A percentile compares a stretch with the other conserved stretches of the same genome.
These are phyloP conservation scores for Thecocarcelia acutangulata DNA, from an alignment of 2,888 invertebrate genomes.

Conservation along the genomic window DNA sequence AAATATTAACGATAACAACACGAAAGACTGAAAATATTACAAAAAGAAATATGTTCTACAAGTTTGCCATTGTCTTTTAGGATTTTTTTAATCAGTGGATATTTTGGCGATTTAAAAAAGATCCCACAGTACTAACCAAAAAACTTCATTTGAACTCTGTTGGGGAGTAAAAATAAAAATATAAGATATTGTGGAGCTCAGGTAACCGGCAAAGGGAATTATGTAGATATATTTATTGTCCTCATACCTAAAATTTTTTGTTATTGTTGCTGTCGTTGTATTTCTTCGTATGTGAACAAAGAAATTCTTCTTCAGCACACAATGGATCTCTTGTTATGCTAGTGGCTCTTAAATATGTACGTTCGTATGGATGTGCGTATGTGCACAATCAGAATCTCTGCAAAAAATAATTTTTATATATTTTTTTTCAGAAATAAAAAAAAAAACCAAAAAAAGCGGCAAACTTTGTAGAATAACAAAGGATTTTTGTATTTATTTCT, in stretches of 20 bases:
- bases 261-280: conserved; percentile 27
- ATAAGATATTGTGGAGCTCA: conserved; percentile 50
- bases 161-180: conserved; percentile 24
- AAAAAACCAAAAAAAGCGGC: conserved; percentile 60
- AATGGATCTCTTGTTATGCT: conserved; percentile 55
- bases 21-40: too few species aligned
- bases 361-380: conserved; percentile 15
- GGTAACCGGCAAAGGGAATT: conserved; percentile 63
- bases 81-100: background rate
- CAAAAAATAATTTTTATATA: conserved; percentile 30
- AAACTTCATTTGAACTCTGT: background rate
- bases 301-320: conserved; percentile 64
- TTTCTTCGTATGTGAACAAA: conserved; percentile 58
- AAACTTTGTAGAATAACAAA: conserved; percentile 67
- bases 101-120: conserved; percentile 5
- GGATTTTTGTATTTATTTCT: conserved; percentile 56
- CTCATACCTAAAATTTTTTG: conserved; percentile 41
- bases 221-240: conserved; percentile 45
- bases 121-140: background rate
- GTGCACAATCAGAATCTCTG: conserved; percentile 58
- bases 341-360: conserved; percentile 24
- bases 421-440: too few species aligned
- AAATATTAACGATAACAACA: too few species aligned
- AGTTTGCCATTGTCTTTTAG: background rate
- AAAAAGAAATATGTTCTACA: too few species aligned